A percentile compares a stretch with the other conserved stretches of the same genome.
These are phyloP conservation scores for Canis aureus DNA, from an alignment of 2,113 vertebrate species.

Conservation along the genomic window DNA sequence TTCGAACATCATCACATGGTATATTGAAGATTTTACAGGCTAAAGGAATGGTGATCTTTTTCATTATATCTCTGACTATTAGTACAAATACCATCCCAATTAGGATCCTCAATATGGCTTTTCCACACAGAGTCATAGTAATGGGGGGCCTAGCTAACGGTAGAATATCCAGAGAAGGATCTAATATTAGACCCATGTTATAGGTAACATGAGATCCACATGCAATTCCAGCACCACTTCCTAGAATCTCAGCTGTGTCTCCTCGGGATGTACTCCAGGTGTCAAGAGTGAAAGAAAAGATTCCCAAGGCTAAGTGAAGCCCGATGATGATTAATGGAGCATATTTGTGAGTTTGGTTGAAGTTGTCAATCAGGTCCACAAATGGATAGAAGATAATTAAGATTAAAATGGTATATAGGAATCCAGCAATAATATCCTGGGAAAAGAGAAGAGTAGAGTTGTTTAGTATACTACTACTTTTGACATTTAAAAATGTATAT, in stretches of 20 bases:
- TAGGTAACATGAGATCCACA: constrained; percentile 93
- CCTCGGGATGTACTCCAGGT: constrained; percentile 98
- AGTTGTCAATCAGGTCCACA: constrained; percentile 93
- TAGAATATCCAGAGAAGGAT: constrained; percentile 87
- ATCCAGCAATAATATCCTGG: constrained; percentile 95
- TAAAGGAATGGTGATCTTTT: constrained; percentile 93
- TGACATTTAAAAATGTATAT: constrained; percentile 43
- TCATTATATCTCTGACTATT: constrained; percentile 90
- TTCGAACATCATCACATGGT: constrained; percentile 88
- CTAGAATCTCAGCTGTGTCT: constrained; percentile 97
- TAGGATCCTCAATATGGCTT: constrained; percentile 88
- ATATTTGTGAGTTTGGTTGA: constrained; percentile 92
- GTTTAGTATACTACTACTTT: constrained; percentile 50
- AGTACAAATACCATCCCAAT: constrained; percentile 92
- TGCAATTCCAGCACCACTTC: constrained; percentile 95
- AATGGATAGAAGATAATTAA: constrained; percentile 92
- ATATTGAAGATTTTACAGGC: constrained; percentile 90
- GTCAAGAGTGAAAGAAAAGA: constrained; percentile 97
- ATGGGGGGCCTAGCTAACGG: constrained; percentile 88
- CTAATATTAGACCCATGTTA: constrained; percentile 89
- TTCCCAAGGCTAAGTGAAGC: constrained; percentile 93
- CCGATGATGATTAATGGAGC: constrained; percentile 93
- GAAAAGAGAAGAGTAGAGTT: constrained; percentile 69
- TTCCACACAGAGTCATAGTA: constrained; percentile 85
- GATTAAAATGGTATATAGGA: constrained; percentile 95